A percentile compares a stretch with the other conserved stretches of the same genome.
Conservation (phyloP, 2,888 invertebrate genomes). For the Phalangium opilio region DNA sequence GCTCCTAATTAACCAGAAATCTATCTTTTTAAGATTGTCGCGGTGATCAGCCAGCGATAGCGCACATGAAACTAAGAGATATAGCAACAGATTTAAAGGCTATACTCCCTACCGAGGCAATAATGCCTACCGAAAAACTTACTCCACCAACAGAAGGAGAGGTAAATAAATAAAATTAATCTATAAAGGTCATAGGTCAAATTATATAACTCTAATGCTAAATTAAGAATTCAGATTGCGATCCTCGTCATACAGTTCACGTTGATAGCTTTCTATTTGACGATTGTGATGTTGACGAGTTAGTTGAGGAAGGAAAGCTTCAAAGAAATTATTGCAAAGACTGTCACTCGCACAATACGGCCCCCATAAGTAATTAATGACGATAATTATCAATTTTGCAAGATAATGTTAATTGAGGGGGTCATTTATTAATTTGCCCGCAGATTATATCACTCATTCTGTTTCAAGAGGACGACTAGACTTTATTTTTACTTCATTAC, state of each 20-base stretch:
- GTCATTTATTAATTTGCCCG: constrained; percentile 16
- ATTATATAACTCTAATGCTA: too few relatives aligned
- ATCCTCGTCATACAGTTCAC: constrained; percentile 40
- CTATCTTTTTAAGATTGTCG: too few relatives aligned
- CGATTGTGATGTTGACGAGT: constrained; percentile 43
- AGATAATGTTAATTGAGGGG: neutral
- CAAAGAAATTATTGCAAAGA: constrained; percentile 37
- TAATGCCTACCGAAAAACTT: too few relatives aligned
- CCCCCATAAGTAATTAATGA: constrained; percentile 33
- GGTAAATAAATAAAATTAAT: too few relatives aligned
- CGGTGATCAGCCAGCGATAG: too few relatives aligned
- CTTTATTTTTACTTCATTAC: constrained; percentile 45
- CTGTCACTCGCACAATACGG: constrained; percentile 39
- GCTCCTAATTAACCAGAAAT: too few relatives aligned
- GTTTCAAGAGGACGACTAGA: constrained; percentile 42
- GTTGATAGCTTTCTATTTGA: constrained; percentile 55
- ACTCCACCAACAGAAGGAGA: too few relatives aligned
- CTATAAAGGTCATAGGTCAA: too few relatives aligned
- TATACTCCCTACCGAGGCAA: too few relatives aligned
- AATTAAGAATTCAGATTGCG: constrained; percentile 37
- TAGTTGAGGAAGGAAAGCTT: constrained; percentile 37
- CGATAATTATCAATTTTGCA: neutral
- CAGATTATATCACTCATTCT: constrained; percentile 50
- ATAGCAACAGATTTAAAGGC: too few relatives aligned
- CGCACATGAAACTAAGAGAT: too few relatives aligned